Evolutionary conservation across 2,113 vertebrate genomes (phyloP), one percentile per base, ranked within the genome.

Genomic region (Serinus canaria): DNA sequence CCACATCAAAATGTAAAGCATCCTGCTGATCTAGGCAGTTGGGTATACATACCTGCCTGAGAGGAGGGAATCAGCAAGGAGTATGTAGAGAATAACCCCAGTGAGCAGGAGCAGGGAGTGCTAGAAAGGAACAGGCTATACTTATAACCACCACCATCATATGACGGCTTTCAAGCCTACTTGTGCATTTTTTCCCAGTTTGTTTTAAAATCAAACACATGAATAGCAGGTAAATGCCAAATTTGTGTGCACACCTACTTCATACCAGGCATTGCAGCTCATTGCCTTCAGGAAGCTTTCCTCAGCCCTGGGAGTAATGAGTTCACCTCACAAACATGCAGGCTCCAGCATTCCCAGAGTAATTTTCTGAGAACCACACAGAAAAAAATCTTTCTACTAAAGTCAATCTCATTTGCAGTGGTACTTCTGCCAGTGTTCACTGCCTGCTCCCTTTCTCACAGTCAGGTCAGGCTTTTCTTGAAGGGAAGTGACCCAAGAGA

Each of bases 171-270:
- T 87, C 46, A 79, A 84, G 35, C 15, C 13, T 16, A 39, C 56
- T 62, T 69, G 39, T 39, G 20, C 43, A 19, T 47, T 79, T 82
- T 92, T 96, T 91, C 88, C 88, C 67, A 77, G 53, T 95, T 92
- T 67, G 83, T 95, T 95, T 93, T 60, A 79, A 91, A 94, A 85
- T 56, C 91, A 96, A 96, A 89, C 44, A 72, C 21, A 31, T 41
- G 30, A 83, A 73, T 74, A 87, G 67, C 50, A 58, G 27, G 52
- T 76, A 90, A 91, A 87, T 83, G 55, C 24, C 72, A 94, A 66
- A 55, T 83, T 2, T 88, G 90, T 95, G 72, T 92, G 68, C 72
- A 47, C 39, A 91, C 16, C 63, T 90, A 85, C 78, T 94, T 94
- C 75, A 87, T 46, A 90, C 62, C 63, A 90, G 78, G 70, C 53